These are phyloP conservation scores for Metopolophium dirhodum DNA, from an alignment of 1,140 invertebrate species.

Conservation along the genomic window DNA sequence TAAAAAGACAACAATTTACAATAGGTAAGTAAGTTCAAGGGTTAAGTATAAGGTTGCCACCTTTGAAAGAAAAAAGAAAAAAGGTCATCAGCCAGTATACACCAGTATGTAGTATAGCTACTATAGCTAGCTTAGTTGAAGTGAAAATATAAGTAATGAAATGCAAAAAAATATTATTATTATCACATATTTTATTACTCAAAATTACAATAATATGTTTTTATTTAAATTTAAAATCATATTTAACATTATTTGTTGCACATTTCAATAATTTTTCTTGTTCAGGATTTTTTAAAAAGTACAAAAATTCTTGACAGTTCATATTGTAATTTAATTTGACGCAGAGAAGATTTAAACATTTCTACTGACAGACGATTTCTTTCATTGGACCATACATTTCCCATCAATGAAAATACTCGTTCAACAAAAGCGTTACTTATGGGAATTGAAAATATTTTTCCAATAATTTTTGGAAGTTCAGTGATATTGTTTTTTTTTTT, in stretches of 20 bases:
- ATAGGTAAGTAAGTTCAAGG: too few species aligned
- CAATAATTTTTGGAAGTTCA: not conserved
- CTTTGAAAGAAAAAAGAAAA: too few species aligned
- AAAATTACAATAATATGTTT: not conserved
- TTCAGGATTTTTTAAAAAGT: not conserved
- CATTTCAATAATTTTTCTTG: slow-evolving; percentile 10
- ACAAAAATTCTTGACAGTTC: not conserved
- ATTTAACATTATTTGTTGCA: slow-evolving; percentile 8
- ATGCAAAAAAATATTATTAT: too few species aligned
- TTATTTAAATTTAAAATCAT: slow-evolving; percentile 9
- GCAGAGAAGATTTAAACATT: not conserved
- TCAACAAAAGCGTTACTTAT: slow-evolving; percentile 33
- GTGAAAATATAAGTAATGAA: too few species aligned
- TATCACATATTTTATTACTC: too few species aligned
- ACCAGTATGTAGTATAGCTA: too few species aligned
- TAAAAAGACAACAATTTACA: too few species aligned
- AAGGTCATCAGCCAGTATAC: too few species aligned
- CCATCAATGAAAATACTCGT: not conserved
- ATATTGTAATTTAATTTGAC: slow-evolving; percentile 26
- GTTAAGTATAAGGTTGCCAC: too few species aligned
- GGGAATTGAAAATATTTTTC: slow-evolving; percentile 31
- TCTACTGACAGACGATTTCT: slow-evolving; percentile 29
- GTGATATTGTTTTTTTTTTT: not conserved
- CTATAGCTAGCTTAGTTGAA: too few species aligned
- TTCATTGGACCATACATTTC: not conserved